These are phyloP conservation scores for Carapus acus DNA, from an alignment of 2,797 vertebrate genomes.

Conservation along the genomic window DNA sequence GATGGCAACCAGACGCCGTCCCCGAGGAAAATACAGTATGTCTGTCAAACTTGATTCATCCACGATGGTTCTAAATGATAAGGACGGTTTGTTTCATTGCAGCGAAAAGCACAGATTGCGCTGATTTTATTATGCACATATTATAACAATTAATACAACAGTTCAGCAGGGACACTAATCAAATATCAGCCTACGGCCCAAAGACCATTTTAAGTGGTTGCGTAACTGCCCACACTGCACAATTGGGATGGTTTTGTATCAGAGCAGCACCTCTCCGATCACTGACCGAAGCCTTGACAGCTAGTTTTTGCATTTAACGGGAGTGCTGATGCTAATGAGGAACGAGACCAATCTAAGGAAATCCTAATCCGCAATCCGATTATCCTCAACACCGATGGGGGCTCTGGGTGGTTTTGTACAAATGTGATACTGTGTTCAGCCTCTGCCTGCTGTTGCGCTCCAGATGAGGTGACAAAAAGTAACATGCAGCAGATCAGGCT, in stretches of 20 bases:
- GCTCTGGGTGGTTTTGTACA: no score
- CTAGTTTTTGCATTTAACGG: not conserved
- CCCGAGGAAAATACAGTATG: slow-evolving; percentile 8
- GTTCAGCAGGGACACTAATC: slow-evolving; percentile 8
- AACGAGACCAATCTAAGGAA: no score
- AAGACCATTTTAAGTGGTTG: slow-evolving; percentile 6
- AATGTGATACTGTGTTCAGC: no score
- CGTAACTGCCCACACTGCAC: slow-evolving; percentile 10
- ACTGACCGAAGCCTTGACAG: not conserved
- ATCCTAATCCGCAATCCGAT: no score
- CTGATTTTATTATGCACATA: slow-evolving; percentile 28
- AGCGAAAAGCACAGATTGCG: slow-evolving; percentile 18
- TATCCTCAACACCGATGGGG: no score
- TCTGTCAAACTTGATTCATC: slow-evolving; percentile 20
- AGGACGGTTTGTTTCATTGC: slow-evolving; percentile 20
- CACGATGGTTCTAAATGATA: slow-evolving; percentile 16
- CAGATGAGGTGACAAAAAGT: no score
- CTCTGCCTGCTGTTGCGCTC: no score
- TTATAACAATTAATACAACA: slow-evolving; percentile 2
- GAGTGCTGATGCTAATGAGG: not conserved
- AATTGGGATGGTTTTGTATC: not conserved
- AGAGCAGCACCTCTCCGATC: not conserved
- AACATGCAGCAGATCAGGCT: no score
- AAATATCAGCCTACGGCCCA: not conserved
- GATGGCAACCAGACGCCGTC: slow-evolving; percentile 31